A percentile compares a stretch with the other conserved stretches of the same genome.
Conservation (phyloP, 2,797 vertebrate species). For the Morelia viridis region DNA sequence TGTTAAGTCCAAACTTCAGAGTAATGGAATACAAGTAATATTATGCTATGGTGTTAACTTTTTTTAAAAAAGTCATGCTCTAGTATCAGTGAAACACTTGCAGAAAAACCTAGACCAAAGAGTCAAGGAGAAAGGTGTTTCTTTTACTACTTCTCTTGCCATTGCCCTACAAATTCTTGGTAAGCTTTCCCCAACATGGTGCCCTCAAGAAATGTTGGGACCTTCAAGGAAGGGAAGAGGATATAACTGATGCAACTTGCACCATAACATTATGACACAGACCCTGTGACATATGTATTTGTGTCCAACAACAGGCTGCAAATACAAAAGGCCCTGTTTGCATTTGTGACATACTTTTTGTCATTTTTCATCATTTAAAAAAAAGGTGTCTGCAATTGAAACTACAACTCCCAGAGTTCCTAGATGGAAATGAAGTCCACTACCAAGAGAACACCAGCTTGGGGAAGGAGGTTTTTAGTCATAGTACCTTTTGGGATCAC, state of each 20-base stretch:
- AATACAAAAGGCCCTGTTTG: background rate
- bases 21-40: background rate
- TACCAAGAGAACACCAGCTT: background rate
- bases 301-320: background rate
- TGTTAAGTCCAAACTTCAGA: background rate
- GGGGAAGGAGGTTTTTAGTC: background rate
- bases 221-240: background rate
- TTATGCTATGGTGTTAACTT: background rate
- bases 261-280: background rate
- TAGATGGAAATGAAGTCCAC: background rate
- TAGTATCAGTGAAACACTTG: background rate
- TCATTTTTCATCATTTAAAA: background rate
- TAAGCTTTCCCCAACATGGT: background rate
- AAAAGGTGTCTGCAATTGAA: background rate
- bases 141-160: background rate
- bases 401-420: background rate
- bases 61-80: background rate
- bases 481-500: background rate
- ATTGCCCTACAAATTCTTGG: background rate
- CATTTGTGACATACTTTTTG: background rate
- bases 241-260: background rate
- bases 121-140: background rate
- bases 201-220: background rate
- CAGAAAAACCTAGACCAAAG: background rate
- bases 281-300: background rate